These are phyloP conservation scores for Xenops minutus DNA, from an alignment of 2,797 vertebrate species.

Conservation along the genomic window DNA sequence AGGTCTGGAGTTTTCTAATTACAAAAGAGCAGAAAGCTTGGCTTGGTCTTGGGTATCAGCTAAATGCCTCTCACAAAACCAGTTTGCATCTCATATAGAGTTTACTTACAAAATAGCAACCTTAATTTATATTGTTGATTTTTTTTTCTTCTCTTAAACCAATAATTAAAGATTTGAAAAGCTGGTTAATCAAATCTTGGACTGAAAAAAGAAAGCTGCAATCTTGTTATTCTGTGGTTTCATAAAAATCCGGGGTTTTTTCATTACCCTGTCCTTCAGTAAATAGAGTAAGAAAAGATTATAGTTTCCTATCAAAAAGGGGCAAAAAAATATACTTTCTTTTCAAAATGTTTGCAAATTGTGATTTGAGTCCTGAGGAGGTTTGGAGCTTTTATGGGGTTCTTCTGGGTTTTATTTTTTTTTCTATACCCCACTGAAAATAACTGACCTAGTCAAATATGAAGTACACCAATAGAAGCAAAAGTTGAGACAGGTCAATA, in stretches of 20 bases:
- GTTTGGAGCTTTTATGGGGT: not conserved
- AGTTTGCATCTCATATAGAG: not conserved
- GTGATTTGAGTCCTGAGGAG: not conserved
- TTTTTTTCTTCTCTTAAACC: not conserved
- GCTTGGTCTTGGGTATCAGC: not conserved
- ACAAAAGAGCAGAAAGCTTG: not conserved
- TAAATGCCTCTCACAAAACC: not conserved
- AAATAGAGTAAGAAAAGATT: not conserved
- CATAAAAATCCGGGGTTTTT: not conserved
- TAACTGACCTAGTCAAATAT: not conserved
- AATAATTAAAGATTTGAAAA: not conserved
- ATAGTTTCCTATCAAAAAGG: not conserved
- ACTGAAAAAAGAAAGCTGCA: not conserved
- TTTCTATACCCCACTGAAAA: not conserved
- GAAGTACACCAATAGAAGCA: not conserved
- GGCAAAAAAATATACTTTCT: not conserved
- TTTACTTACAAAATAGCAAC: not conserved
- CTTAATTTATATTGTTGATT: not conserved
- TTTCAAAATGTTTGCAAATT: not conserved
- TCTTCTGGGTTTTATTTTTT: not conserved
- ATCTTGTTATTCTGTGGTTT: not conserved
- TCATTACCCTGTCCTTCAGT: not conserved
- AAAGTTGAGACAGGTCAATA: not conserved
- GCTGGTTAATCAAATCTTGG: not conserved
- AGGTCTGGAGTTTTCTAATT: not conserved